Evolutionary conservation across 2,888 invertebrate species (phyloP).

Genomic region (Scaptomyza reducta): DNA sequence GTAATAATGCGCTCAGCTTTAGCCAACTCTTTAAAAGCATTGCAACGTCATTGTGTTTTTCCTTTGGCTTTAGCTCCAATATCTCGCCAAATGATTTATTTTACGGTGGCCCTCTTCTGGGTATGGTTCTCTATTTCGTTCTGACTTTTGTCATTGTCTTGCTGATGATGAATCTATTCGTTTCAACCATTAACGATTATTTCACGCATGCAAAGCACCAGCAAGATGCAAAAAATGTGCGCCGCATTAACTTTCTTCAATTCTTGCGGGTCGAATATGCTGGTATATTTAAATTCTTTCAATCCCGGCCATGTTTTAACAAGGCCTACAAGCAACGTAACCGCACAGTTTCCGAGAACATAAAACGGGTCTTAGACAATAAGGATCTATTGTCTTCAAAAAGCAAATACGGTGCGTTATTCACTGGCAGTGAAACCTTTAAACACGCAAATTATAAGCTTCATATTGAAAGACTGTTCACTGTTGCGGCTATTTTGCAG

Average conservation of each 20-base stretch:
- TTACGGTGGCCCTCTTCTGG: constrained; percentile 70
- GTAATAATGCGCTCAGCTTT: constrained; percentile 69
- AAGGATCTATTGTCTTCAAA: neutral
- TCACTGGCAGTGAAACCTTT: neutral
- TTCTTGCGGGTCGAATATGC: constrained; percentile 69
- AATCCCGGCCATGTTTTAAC: neutral
- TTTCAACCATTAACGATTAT: constrained; percentile 72
- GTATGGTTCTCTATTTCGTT: constrained; percentile 70
- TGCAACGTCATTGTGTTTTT: constrained; percentile 69
- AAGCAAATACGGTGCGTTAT: neutral
- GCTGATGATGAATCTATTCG: constrained; percentile 78
- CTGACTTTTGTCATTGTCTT: constrained; percentile 71
- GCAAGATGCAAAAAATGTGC: constrained; percentile 16
- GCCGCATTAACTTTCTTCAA: constrained; percentile 63
- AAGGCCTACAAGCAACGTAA: constrained; percentile 28
- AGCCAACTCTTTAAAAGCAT: constrained; percentile 58
- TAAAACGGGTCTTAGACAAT: constrained; percentile 33
- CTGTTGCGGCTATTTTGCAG: constrained; percentile 13
- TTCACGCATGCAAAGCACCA: constrained; percentile 57
- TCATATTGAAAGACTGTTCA: constrained; percentile 32
- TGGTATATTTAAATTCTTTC: neutral
- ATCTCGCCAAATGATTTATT: constrained; percentile 59
- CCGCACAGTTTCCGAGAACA: constrained; percentile 58
- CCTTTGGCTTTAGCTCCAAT: constrained; percentile 71
- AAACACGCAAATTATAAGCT: constrained; percentile 16